phyloP scores from a whole-genome alignment of 2,888 invertebrate genomes.

The Hirtodrosophila alboralis region DNA sequence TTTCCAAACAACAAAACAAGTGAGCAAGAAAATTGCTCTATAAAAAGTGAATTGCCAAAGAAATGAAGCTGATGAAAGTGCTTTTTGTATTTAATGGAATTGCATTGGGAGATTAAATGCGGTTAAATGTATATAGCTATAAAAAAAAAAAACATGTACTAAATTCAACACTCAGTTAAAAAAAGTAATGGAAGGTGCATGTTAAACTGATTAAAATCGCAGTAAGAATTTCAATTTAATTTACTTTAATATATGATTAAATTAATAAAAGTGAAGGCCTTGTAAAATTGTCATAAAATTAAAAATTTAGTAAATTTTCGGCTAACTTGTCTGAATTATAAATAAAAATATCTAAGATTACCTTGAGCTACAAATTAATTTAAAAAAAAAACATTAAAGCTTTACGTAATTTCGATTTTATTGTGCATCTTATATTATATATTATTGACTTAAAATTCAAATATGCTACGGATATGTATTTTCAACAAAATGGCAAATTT shows the following conservation, averaged over 20 bases:
- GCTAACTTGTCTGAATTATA: too few species aligned
- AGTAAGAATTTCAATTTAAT: neutral
- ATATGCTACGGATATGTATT: too few species aligned
- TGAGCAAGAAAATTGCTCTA: slow-evolving; percentile 17
- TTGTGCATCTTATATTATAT: too few species aligned
- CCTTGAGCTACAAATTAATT: too few species aligned
- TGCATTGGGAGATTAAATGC: slow-evolving; percentile 45
- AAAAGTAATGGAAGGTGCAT: slow-evolving; percentile 2
- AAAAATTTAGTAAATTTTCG: too few species aligned
- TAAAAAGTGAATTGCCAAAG: slow-evolving; percentile 20
- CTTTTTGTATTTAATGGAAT: slow-evolving; percentile 36
- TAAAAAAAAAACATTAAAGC: neutral
- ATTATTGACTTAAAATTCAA: too few species aligned
- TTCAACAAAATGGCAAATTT: too few species aligned
- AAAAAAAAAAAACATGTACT: neutral
- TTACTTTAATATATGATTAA: neutral
- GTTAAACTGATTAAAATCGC: neutral
- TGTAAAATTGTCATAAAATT: too few species aligned
- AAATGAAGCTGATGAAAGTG: slow-evolving; percentile 27
- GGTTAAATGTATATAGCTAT: slow-evolving; percentile 1
- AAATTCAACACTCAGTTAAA: neutral
- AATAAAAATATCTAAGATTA: neutral
- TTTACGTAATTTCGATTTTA: too few species aligned
- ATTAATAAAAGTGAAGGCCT: neutral
- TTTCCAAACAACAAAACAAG: slow-evolving; percentile 2